Percentiles rank a stretch among this genome's conserved stretches.
phyloP scores from a whole-genome alignment of 2,113 vertebrate genomes.

The Micromys minutus region DNA sequence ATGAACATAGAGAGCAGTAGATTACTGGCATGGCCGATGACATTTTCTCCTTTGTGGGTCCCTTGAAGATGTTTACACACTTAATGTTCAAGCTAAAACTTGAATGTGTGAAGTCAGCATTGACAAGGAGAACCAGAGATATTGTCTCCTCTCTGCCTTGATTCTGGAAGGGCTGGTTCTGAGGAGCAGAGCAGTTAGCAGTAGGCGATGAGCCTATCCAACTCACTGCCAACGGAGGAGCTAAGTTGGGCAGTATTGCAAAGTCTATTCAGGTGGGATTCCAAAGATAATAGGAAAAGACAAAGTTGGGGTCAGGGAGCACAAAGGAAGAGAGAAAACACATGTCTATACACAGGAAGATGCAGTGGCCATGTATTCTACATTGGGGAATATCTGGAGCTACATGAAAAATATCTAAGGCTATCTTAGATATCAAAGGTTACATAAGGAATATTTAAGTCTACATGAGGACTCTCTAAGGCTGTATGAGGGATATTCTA shows the following conservation, averaged over 20 bases:
- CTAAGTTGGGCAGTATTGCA: not conserved
- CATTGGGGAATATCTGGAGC: not conserved
- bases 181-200: not conserved
- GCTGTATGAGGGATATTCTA: not conserved
- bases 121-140: not conserved
- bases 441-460: not conserved
- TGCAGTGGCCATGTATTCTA: not conserved
- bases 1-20: not conserved
- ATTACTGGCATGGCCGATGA: not conserved
- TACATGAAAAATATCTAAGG: not conserved
- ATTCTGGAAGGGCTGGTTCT: not conserved
- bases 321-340: not conserved
- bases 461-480: not conserved
- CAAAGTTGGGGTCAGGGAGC: not conserved
- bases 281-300: not conserved
- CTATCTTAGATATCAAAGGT: not conserved
- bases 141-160: not conserved
- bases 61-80: not conserved
- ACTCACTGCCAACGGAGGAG: not conserved
- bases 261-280: not conserved
- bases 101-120: not conserved
- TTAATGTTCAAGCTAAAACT: not conserved
- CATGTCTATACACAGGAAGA: not conserved
- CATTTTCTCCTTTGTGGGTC: no score
- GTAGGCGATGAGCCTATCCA: not conserved